Percentiles rank a stretch among this genome's conserved stretches.
Evolutionary conservation across 1,140 invertebrate species (phyloP).

Genomic region (Calephelis nemesis): DNA sequence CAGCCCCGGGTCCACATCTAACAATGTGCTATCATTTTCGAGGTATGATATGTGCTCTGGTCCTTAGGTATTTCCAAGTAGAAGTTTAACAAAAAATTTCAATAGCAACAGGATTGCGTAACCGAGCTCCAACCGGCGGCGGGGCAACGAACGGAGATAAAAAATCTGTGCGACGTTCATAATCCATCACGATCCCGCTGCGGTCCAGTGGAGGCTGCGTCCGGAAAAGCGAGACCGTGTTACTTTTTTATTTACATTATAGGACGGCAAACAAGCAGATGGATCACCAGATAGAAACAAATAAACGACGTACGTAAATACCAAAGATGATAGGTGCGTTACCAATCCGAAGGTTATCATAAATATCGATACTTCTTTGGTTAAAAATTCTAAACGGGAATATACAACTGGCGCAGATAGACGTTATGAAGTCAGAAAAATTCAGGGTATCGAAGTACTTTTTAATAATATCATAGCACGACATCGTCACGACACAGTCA

Average conservation of each 20-base stretch:
- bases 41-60: not conserved
- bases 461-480: too few species aligned
- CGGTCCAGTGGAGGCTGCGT: slow-evolving; percentile 26
- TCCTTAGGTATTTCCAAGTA: not conserved
- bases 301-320: too few species aligned
- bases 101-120: slow-evolving; percentile 36
- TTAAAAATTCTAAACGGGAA: too few species aligned
- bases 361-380: too few species aligned
- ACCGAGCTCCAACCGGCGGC: slow-evolving; percentile 40
- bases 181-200: slow-evolving; percentile 34
- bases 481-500: too few species aligned
- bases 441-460: too few species aligned
- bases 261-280: too few species aligned
- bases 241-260: not conserved
- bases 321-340: too few species aligned
- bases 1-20: not conserved
- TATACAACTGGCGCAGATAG: too few species aligned
- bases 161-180: slow-evolving; percentile 39
- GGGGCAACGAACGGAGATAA: slow-evolving; percentile 51
- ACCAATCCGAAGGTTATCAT: too few species aligned
- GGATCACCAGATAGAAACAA: too few species aligned
- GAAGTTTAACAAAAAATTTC: slow-evolving; percentile 8
- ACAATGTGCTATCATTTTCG: not conserved
- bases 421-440: too few species aligned
- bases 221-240: slow-evolving; percentile 19